phyloP scores from a whole-genome alignment of 2,888 invertebrate genomes.

The Drosophila mimetica region DNA sequence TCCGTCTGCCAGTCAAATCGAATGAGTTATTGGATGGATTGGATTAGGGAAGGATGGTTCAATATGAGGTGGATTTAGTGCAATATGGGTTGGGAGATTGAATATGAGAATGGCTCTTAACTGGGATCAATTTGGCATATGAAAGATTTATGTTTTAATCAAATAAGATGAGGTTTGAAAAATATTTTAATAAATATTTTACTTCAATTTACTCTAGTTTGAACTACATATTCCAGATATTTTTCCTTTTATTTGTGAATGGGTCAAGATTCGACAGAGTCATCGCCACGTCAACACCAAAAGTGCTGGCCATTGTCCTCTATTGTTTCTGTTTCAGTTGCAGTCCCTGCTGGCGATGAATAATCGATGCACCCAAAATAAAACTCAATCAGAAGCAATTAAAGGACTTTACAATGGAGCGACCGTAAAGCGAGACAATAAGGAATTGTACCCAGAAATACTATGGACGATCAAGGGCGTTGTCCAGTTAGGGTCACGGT shows the following conservation, averaged over 20 bases:
- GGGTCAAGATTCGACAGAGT: conserved; percentile 28
- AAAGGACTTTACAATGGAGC: conserved; percentile 59
- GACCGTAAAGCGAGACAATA: conserved; percentile 57
- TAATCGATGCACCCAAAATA: conserved; percentile 38
- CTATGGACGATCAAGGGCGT: conserved; percentile 34
- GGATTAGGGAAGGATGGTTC: conserved; percentile 1
- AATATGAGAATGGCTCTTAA: conserved; percentile 14
- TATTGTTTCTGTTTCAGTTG: conserved; percentile 23
- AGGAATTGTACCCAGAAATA: conserved; percentile 50
- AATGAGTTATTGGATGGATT: conserved; percentile 45
- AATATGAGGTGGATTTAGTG: conserved; percentile 15
- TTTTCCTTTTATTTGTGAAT: conserved; percentile 3
- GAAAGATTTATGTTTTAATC: conserved; percentile 6
- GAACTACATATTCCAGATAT: too few relatives aligned
- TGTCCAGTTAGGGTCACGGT: conserved; percentile 37
- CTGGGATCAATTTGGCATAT: conserved; percentile 9
- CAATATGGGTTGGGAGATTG: conserved; percentile 7
- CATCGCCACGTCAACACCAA: conserved; percentile 32
- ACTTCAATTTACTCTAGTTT: too few relatives aligned
- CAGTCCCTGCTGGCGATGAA: conserved; percentile 24
- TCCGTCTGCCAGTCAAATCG: conserved; percentile 9
- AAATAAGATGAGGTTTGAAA: conserved; percentile 1
- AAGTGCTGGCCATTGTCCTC: conserved; percentile 24
- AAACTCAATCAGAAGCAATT: conserved; percentile 73
- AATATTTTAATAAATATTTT: not conserved